These are phyloP conservation scores for Eupristina koningsbergeri DNA, from an alignment of 1,140 invertebrate species.

Conservation along the genomic window DNA sequence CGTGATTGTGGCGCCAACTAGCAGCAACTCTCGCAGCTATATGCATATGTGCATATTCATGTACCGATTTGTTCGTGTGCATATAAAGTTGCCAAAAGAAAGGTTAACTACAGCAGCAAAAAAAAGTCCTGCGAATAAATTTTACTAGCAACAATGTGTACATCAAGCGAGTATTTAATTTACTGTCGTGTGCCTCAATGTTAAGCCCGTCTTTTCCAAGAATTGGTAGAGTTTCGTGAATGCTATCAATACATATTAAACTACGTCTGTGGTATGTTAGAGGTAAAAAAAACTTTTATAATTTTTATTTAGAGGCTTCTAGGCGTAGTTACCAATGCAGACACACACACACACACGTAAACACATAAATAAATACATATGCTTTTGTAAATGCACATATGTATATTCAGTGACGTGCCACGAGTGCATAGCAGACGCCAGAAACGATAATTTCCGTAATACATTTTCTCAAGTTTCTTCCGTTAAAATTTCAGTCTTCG, in stretches of 20 bases:
- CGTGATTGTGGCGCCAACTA: not conserved
- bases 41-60: not conserved
- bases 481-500: not conserved
- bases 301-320: not conserved
- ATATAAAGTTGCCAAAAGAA: not conserved
- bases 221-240: not conserved
- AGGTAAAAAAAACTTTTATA: not conserved
- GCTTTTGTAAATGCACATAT: too few relatives aligned
- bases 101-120: not conserved
- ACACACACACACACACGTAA: too few relatives aligned
- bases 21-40: not conserved
- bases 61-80: too few relatives aligned
- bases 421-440: slow-evolving; percentile 25
- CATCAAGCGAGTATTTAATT: not conserved
- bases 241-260: not conserved
- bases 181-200: not conserved
- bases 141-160: not conserved
- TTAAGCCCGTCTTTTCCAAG: not conserved
- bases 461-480: not conserved
- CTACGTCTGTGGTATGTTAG: not conserved
- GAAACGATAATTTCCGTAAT: not conserved
- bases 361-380: too few relatives aligned
- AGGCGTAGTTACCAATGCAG: not conserved
- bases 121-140: not conserved
- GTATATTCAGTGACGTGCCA: not conserved